Conservation (phyloP, 1,140 invertebrate species). For the Drosophila ficusphila region DNA sequence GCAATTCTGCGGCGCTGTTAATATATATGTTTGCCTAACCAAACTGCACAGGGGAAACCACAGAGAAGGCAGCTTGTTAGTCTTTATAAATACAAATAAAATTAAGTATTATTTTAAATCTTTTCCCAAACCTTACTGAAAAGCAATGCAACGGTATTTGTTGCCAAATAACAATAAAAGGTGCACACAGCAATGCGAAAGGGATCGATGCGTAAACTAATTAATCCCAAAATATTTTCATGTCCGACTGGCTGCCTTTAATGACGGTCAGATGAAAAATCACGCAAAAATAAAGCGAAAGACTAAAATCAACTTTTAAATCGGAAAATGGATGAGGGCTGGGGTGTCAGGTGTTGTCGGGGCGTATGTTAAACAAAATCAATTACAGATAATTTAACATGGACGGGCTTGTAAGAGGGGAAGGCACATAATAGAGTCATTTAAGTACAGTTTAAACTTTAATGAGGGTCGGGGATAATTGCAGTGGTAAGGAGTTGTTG, state of each 20-base stretch:
- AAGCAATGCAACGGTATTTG: not conserved
- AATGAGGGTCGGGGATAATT: constrained; percentile 50
- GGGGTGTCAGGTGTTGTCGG: not conserved
- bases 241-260: constrained; percentile 32
- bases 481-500: constrained; percentile 23
- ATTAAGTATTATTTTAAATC: constrained; percentile 4
- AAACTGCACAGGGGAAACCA: constrained; percentile 1
- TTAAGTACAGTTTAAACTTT: constrained; percentile 72
- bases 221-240: constrained; percentile 70
- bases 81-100: constrained; percentile 11
- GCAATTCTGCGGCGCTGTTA: constrained; percentile 15
- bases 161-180: constrained; percentile 23
- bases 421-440: constrained; percentile 68
- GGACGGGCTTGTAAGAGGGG: not conserved
- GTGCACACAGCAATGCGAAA: constrained; percentile 18
- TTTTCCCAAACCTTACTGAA: constrained; percentile 5
- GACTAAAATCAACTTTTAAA: constrained; percentile 48
- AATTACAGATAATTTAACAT: constrained; percentile 79
- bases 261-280: constrained; percentile 26
- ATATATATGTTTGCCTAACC: constrained; percentile 32
- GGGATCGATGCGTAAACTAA: constrained; percentile 38
- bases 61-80: not conserved
- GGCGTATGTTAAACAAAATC: constrained; percentile 73
- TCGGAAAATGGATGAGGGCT: constrained; percentile 8
- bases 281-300: constrained; percentile 22